phyloP scores from a whole-genome alignment of 2,888 invertebrate species.

The Orchesella flavescens region DNA sequence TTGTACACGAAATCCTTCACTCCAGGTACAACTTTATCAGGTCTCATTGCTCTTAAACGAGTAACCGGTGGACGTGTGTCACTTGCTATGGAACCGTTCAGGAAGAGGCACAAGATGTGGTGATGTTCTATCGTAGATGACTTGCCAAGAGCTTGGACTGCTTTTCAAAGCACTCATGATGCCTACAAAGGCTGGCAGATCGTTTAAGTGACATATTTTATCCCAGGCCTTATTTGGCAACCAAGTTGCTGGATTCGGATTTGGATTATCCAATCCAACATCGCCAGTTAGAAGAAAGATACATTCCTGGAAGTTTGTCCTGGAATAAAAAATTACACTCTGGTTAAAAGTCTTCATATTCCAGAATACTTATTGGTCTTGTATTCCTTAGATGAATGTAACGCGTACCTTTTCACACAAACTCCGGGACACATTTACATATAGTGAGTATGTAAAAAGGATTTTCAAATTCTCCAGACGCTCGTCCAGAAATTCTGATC shows the following conservation, averaged over 20 bases:
- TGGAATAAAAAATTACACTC: slow-evolving; percentile 73
- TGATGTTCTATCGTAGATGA: slow-evolving; percentile 82
- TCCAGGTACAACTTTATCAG: slow-evolving; percentile 88
- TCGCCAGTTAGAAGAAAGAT: slow-evolving; percentile 92
- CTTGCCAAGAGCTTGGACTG: slow-evolving; percentile 81
- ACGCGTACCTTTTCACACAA: slow-evolving; percentile 95
- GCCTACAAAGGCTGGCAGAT: slow-evolving; percentile 80
- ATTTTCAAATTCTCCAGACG: slow-evolving; percentile 83
- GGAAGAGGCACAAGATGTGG: slow-evolving; percentile 85
- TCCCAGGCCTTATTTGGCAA: slow-evolving; percentile 87
- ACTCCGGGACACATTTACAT: slow-evolving; percentile 92
- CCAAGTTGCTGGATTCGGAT: slow-evolving; percentile 88
- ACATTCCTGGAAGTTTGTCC: slow-evolving; percentile 92
- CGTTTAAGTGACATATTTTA: slow-evolving; percentile 83
- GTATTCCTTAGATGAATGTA: too few species aligned
- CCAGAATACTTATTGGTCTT: background rate
- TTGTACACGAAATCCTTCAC: slow-evolving; percentile 85
- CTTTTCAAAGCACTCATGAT: slow-evolving; percentile 80
- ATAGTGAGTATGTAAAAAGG: slow-evolving; percentile 91
- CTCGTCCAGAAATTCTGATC: slow-evolving; percentile 85
- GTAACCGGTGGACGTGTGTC: slow-evolving; percentile 84
- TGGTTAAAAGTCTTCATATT: slow-evolving; percentile 9
- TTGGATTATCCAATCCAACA: slow-evolving; percentile 84
- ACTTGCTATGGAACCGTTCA: slow-evolving; percentile 81
- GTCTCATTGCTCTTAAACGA: slow-evolving; percentile 86